Conservation (phyloP, 1,140 invertebrate genomes). For the Ostrea edulis region DNA sequence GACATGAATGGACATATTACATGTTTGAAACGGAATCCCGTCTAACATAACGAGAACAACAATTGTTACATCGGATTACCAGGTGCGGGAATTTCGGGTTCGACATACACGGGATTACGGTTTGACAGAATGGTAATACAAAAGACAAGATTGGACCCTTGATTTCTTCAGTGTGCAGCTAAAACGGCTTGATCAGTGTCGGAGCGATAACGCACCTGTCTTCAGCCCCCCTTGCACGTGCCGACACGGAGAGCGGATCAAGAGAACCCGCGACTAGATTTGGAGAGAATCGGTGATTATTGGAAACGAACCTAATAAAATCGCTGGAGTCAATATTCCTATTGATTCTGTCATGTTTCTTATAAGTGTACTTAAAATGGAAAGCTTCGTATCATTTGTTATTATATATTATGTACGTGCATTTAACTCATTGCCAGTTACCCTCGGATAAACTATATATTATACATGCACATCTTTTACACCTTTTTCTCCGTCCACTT, state of each 20-base stretch:
- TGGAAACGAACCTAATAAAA: slow-evolving; percentile 28
- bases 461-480: neutral
- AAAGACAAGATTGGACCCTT: slow-evolving; percentile 22
- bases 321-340: neutral
- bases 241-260: slow-evolving; percentile 25
- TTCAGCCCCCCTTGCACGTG: neutral
- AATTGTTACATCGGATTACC: slow-evolving; percentile 25
- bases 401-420: neutral
- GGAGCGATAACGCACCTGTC: slow-evolving; percentile 31
- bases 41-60: neutral
- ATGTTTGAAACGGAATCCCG: neutral
- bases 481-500: slow-evolving; percentile 4
- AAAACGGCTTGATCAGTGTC: neutral
- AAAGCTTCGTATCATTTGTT: neutral
- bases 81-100: slow-evolving; percentile 10
- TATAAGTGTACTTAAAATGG: neutral
- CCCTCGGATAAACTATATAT: neutral
- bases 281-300: slow-evolving; percentile 13
- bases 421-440: neutral
- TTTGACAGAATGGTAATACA: slow-evolving; percentile 9
- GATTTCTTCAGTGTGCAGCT: slow-evolving; percentile 31
- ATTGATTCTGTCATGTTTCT: neutral
- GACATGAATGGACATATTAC: neutral
- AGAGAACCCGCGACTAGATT: slow-evolving; percentile 19
- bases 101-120: slow-evolving; percentile 11